phyloP scores from a whole-genome alignment of 2,113 vertebrate genomes.

The Perca schrenkii region DNA sequence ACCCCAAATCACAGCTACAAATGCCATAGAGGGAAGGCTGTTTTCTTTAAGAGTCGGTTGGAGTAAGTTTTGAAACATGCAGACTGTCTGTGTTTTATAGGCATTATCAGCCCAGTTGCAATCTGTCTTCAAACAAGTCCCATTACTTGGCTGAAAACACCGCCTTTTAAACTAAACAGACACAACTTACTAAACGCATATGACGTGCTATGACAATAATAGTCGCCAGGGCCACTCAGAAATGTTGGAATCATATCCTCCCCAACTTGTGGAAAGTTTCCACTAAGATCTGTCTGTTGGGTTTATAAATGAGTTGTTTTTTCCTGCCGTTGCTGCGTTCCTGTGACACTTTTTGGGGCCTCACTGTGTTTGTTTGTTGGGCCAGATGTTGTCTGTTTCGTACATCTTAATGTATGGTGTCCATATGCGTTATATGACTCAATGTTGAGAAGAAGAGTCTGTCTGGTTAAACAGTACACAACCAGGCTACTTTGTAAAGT shows the following conservation, averaged over 20 bases:
- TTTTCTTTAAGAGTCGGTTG: neutral
- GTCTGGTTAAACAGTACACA: neutral
- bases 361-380: conserved; percentile 25
- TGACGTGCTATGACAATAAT: conserved; percentile 26
- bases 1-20: neutral
- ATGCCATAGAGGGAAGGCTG: neutral
- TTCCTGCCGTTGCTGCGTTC: neutral
- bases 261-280: conserved; percentile 24
- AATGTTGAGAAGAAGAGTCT: neutral
- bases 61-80: conserved; percentile 1
- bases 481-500: neutral
- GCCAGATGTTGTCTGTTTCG: conserved; percentile 52
- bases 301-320: conserved; percentile 46
- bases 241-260: neutral
- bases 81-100: conserved; percentile 16
- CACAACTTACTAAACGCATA: conserved; percentile 41
- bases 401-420: conserved; percentile 13
- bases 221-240: neutral
- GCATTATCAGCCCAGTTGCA: conserved; percentile 37
- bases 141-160: conserved; percentile 10
- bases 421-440: neutral
- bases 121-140: conserved; percentile 38
- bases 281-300: conserved; percentile 25
- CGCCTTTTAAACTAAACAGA: conserved; percentile 42
- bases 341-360: conserved; percentile 8